These are phyloP conservation scores for Crepidodera aurea DNA, from an alignment of 2,888 invertebrate species.

Conservation along the genomic window DNA sequence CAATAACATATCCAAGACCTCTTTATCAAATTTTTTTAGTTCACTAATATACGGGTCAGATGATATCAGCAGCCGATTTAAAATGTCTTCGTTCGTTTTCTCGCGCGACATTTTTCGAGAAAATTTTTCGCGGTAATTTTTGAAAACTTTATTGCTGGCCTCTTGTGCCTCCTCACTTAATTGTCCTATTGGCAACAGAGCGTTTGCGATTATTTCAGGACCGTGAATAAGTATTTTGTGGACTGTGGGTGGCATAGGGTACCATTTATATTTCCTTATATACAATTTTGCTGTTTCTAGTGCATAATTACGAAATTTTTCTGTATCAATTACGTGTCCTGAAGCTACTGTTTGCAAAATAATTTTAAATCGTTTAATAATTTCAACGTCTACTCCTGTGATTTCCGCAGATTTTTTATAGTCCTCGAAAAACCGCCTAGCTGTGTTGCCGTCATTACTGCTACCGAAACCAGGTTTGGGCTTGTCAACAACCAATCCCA, in stretches of 20 bases:
- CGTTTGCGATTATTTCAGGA: constrained; percentile 34
- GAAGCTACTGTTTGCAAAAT: constrained; percentile 30
- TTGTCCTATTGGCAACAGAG: constrained; percentile 41
- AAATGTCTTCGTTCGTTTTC: constrained; percentile 33
- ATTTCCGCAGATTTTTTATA: constrained; percentile 1
- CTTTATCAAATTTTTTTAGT: too few relatives aligned
- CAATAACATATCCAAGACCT: too few relatives aligned
- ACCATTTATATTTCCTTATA: constrained; percentile 41
- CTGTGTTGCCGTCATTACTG: constrained; percentile 43
- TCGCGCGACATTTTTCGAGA: constrained; percentile 26
- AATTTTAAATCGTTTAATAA: constrained; percentile 20
- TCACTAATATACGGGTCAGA: background rate
- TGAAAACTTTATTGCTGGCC: constrained; percentile 40
- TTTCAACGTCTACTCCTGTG: constrained; percentile 21
- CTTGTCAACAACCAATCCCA: constrained; percentile 31
- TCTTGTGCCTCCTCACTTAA: constrained; percentile 44
- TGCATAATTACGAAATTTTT: constrained; percentile 31
- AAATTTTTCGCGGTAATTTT: background rate
- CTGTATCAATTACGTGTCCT: constrained; percentile 35
- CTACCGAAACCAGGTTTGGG: constrained; percentile 41
- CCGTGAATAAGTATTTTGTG: constrained; percentile 43
- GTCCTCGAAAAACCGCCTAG: background rate
- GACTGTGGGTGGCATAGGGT: constrained; percentile 40
- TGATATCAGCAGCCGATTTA: background rate
- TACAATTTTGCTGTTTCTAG: constrained; percentile 33